Evolutionary conservation across 2,888 invertebrate species (phyloP), one percentile per base, ranked within the genome.

Genomic region (Frankliniella fusca): DNA sequence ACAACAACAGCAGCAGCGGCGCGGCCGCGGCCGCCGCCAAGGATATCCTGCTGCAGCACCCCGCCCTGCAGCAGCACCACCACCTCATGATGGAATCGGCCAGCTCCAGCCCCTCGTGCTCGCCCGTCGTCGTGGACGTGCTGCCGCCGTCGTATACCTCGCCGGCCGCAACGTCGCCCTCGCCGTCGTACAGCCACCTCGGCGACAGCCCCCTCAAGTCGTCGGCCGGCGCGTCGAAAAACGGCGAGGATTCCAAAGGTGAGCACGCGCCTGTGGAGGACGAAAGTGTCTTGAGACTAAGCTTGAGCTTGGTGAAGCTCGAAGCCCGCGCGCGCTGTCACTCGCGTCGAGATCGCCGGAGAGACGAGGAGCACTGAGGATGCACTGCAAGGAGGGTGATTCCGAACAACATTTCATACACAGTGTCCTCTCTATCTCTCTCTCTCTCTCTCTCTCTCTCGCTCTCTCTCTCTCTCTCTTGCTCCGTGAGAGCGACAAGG

Each of bases 81-180:
- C 70, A 27, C 70, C 23, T 76, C 23, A 76, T 76, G 70, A 23
- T 27, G 70, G 23, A 76, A 27, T 54, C 54, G 54, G 70, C n/a
- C 70, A 76, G 12, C 70, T 10, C 70, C 23, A 76, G 70, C 70
- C 70, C 70, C 27, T 76, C 70, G 23, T 76, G 70, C 70, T 76
- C 70, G 70, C 70, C 70, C 23, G 70, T 76, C 70, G 70, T 76
- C 70, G 70, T 76, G 70, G 70, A 76, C 70, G 70, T 76, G 70
- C 27, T 76, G 27, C 70, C 70, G 11, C 70, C 70, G 27, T 27
- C 70, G 7, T 76, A 76, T 27, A 76, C 70, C 70, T 76, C 70
- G 70, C 27, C 70, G 70, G 23, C 70, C 23, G 8, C 70, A 27
- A 76, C 70, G 11, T 76, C 70, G 12, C 70, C 70, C 70, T 27